Conservation (phyloP, 2,797 vertebrate species). For the Poeciliopsis presidionis region DNA sequence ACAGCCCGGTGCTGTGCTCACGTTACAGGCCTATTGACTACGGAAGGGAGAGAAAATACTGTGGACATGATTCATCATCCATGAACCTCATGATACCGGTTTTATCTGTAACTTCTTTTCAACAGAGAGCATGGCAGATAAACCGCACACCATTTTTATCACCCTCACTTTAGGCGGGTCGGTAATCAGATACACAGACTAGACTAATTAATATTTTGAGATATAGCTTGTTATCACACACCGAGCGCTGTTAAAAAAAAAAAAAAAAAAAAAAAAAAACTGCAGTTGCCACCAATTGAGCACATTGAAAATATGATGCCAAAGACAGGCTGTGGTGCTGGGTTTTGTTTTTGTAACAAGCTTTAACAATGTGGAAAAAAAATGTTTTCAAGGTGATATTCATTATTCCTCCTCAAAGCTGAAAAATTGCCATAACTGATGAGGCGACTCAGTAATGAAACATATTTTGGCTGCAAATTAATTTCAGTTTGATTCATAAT, state of each 20-base stretch:
- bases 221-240: constrained; percentile 59
- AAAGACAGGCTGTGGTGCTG: neutral
- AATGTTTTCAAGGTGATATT: constrained; percentile 57
- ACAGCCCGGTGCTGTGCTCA: constrained; percentile 76
- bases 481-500: constrained; percentile 47
- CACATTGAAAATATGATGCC: constrained; percentile 36
- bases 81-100: constrained; percentile 78
- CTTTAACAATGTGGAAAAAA: constrained; percentile 3
- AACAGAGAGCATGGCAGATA: constrained; percentile 69
- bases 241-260: constrained; percentile 21
- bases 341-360: neutral
- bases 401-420: constrained; percentile 42
- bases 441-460: constrained; percentile 41
- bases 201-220: constrained; percentile 80
- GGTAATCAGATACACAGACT: constrained; percentile 74
- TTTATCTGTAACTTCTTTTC: constrained; percentile 76
- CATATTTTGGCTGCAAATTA: constrained; percentile 39
- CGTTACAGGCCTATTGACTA: constrained; percentile 82
- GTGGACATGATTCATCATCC: constrained; percentile 81
- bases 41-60: constrained; percentile 74
- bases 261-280: constrained; percentile 38
- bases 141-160: constrained; percentile 69
- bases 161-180: constrained; percentile 75
- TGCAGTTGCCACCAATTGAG: constrained; percentile 52
- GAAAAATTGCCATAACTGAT: constrained; percentile 41